Base-by-base conservation (phyloP, 2,888 invertebrate genomes). In the Galeruca laticollis region DNA sequence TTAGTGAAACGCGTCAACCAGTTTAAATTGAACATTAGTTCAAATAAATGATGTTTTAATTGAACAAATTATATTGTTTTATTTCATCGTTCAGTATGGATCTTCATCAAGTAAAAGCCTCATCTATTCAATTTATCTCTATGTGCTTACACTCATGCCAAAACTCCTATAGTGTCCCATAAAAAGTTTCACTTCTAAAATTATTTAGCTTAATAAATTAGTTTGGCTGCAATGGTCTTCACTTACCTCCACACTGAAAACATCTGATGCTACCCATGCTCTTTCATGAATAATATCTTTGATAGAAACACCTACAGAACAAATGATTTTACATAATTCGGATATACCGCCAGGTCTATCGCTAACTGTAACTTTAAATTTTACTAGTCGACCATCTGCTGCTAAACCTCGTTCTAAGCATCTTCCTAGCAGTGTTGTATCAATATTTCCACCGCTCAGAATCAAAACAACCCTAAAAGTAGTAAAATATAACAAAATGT, bases 271-370 rank as follows among this genome's bases (percentile, higher is more conserved):
- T 13, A 98, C 90, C 97, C 97, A 98, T 1, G 98, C 97, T 65
- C 98, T 89, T 83, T 98, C 98, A 84, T 98, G 98, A 86, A 96
- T 93, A 70, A 98, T 96, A 82, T 98, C 98, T 85, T 98, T 98
- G 74, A 98, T 95, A 47, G 94, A 94, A 13, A 96, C 96, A 0
- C 96, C 96, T 35, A 94, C 87, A 1, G 90, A 88, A 0, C 92
- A 89, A 63, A 97, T 88, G 49, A 94, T 86, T 79, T 90, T 90
- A 81, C 95, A 94, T 5, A 97, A 87, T 80, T 96, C 96, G 0
- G 94, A 91, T 73, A 96, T 94, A 18, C 94, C 96, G 5, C 96
- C 96, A 0, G 96, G 96, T 72, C 95, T 88, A 86, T 96, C 96
- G 81, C 92, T 93, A 2, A 95, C 91, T 1, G 92, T 93, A 52